These are phyloP conservation scores for Nesogale talazaci DNA, from an alignment of 2,113 vertebrate genomes.

Conservation along the genomic window DNA sequence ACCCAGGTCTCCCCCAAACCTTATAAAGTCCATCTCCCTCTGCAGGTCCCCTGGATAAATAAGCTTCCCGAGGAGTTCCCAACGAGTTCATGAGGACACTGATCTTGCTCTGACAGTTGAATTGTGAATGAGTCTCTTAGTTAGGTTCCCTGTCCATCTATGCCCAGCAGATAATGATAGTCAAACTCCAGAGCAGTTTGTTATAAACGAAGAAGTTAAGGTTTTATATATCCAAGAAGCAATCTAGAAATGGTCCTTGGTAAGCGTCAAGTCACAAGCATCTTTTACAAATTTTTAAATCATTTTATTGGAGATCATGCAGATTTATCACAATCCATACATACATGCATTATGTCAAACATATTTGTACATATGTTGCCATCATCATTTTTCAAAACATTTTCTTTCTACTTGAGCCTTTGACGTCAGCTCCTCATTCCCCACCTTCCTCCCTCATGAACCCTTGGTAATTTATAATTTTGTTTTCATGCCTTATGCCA, in stretches of 20 bases:
- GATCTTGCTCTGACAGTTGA: neutral
- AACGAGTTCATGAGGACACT: neutral
- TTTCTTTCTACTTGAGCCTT: too few species aligned
- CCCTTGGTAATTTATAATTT: too few species aligned
- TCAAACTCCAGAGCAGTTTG: neutral
- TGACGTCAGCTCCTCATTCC: too few species aligned
- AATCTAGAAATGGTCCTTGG: neutral
- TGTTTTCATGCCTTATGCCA: too few species aligned
- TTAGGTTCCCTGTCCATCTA: neutral
- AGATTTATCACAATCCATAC: too few species aligned
- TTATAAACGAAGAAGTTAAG: neutral
- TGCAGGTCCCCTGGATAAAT: neutral
- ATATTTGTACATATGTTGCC: too few species aligned
- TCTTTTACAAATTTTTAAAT: too few species aligned
- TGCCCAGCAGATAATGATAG: neutral
- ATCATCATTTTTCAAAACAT: too few species aligned
- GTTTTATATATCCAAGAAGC: neutral
- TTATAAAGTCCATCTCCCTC: neutral
- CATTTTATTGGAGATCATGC: too few species aligned
- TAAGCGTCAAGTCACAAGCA: too few species aligned
- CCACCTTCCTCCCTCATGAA: too few species aligned
- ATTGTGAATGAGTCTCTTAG: constrained; percentile 1
- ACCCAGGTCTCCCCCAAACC: neutral
- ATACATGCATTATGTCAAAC: too few species aligned
- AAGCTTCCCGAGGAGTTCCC: neutral